Evolutionary conservation across 2,888 invertebrate species (phyloP).

Genomic region (Nymphalis urticae): DNA sequence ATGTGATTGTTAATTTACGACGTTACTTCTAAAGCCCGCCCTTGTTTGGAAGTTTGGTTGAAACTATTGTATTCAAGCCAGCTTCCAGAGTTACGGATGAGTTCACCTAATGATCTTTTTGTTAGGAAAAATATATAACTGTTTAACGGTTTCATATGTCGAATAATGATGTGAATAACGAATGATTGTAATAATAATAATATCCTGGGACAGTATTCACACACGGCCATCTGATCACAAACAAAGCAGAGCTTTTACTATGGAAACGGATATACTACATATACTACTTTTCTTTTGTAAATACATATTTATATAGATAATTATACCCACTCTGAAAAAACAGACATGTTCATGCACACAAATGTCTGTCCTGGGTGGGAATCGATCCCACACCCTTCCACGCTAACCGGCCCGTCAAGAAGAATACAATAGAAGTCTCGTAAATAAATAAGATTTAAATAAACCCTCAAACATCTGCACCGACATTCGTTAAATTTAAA

Average conservation of each 20-base stretch:
- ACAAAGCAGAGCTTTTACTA: no score
- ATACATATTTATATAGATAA: no score
- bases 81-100: constrained; percentile 24
- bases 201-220: no score
- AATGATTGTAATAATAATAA: not conserved
- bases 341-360: no score
- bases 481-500: not conserved
- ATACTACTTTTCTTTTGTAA: no score
- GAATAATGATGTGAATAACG: not conserved
- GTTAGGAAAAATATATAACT: constrained; percentile 14
- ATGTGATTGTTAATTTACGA: constrained; percentile 31
- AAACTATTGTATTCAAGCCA: constrained; percentile 30
- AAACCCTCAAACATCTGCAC: not conserved
- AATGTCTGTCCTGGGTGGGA: no score
- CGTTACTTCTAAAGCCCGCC: constrained; percentile 25
- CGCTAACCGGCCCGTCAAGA: no score
- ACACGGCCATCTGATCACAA: no score
- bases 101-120: constrained; percentile 28
- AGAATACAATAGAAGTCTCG: not conserved
- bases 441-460: not conserved
- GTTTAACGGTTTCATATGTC: not conserved
- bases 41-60: constrained; percentile 24
- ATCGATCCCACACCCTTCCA: no score
- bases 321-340: no score
- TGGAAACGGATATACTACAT: no score